Conservation (phyloP, 2,888 invertebrate species). For the Drosophila villosipedis region DNA sequence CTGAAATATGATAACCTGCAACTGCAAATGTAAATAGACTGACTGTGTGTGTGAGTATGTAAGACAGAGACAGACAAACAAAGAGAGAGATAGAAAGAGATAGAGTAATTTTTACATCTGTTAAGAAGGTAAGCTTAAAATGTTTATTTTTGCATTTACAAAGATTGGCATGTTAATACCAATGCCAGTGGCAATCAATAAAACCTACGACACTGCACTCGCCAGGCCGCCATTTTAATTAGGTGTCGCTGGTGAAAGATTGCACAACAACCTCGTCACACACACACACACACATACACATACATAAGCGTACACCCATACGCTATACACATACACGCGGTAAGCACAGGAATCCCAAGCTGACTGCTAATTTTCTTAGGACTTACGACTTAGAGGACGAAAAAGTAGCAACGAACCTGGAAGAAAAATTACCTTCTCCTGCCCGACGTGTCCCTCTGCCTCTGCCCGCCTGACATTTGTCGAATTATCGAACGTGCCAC, state of each 20-base stretch:
- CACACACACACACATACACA: background rate
- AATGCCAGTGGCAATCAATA: conserved; percentile 29
- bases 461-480: conserved; percentile 2
- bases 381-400: conserved; percentile 6
- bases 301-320: background rate
- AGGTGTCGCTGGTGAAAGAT: conserved; percentile 23
- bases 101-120: background rate
- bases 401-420: conserved; percentile 15
- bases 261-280: background rate
- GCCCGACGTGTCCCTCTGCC: background rate
- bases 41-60: background rate
- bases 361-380: conserved; percentile 32
- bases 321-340: background rate
- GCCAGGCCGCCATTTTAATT: conserved; percentile 31
- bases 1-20: no score
- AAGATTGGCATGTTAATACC: conserved; percentile 8
- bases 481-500: conserved; percentile 34
- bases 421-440: background rate
- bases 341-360: conserved; percentile 1
- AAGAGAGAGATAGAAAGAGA: background rate
- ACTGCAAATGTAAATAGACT: background rate
- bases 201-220: conserved; percentile 4
- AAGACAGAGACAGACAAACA: background rate
- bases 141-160: conserved; percentile 17
- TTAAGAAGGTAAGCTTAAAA: conserved; percentile 30